Evolutionary conservation across 2,888 invertebrate species (phyloP), one percentile per base, ranked within the genome.

Genomic region (Pammene aurita): DNA sequence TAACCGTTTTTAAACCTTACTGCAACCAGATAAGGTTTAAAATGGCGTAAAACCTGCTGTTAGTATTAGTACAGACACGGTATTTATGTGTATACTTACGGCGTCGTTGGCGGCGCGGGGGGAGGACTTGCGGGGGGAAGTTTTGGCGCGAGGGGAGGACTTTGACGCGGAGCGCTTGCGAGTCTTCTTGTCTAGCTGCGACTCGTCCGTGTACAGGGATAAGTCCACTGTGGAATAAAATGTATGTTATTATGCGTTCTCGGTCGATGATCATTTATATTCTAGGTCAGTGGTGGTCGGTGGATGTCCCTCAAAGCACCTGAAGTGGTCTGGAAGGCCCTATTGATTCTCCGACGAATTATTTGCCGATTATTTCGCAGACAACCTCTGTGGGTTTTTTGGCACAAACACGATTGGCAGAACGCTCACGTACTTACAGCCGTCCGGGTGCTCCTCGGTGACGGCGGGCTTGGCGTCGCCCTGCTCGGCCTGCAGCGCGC

Each of bases 131-230:
- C 50, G 50, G 50, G 50, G 50, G 50, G 50, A 18, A 11, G 50
- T 10, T 10, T 18, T 26, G 13, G 73, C 73, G 72, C 82, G 78
- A 46, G 88, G 87, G 48, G 89, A 87, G 0, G 86, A 76, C 70
- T 89, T 89, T 46, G 90, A 84, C 71, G 84, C 83, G 77, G 78
- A 80, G 14, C 93, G 86, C 74, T 91, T 90, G 77, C 90, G 87
- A 0, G 86, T 78, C 77, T 93, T 94, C 86, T 94, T 94, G 81
- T 95, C 95, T 73, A 97, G 87, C 86, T 97, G 97, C 68, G 96
- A 96, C 88, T 97, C 97, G 84, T 96, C 96, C 83, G 95, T 96
- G 88, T 95, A 97, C 61, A 97, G 92, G 13, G 97, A 97, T 58
- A 97, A 93, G 84, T 97, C 97, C 93, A 97, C 97, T 97, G 90